phyloP scores from a whole-genome alignment of 2,888 invertebrate species.

The Endomychus coccineus region DNA sequence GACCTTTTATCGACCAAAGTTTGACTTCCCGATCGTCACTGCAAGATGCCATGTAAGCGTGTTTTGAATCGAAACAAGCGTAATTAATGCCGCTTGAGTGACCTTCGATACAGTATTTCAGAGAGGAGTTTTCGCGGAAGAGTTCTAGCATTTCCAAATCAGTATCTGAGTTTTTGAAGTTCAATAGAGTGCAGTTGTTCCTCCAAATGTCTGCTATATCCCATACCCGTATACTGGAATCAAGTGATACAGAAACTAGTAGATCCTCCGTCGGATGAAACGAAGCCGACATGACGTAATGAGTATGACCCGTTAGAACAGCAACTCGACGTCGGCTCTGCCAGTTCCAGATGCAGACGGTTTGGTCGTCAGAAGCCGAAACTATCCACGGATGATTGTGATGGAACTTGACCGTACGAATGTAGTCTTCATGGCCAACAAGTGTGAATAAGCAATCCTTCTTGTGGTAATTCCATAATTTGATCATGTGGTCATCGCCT shows the following conservation, averaged over 20 bases:
- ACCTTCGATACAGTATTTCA: slow-evolving; percentile 77
- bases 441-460: slow-evolving; percentile 84
- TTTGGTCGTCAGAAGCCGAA: slow-evolving; percentile 89
- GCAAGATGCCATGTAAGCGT: slow-evolving; percentile 87
- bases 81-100: slow-evolving; percentile 95
- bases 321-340: slow-evolving; percentile 89
- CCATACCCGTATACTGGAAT: slow-evolving; percentile 94
- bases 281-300: slow-evolving; percentile 96
- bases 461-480: slow-evolving; percentile 2
- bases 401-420: slow-evolving; percentile 88
- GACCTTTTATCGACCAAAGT: slow-evolving; percentile 91
- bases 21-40: slow-evolving; percentile 93
- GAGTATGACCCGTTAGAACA: slow-evolving; percentile 87
- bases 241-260: slow-evolving; percentile 87
- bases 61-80: slow-evolving; percentile 86
- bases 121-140: slow-evolving; percentile 84
- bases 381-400: slow-evolving; percentile 96
- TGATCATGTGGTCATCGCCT: background rate
- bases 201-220: slow-evolving; percentile 87
- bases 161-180: slow-evolving; percentile 76
- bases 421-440: slow-evolving; percentile 91
- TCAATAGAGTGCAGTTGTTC: slow-evolving; percentile 84
- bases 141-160: too few species aligned
- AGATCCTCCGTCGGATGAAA: slow-evolving; percentile 91
- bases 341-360: slow-evolving; percentile 97